Base-by-base conservation (phyloP, 2,113 vertebrate species). In the Tympanuchus pallidicinctus region DNA sequence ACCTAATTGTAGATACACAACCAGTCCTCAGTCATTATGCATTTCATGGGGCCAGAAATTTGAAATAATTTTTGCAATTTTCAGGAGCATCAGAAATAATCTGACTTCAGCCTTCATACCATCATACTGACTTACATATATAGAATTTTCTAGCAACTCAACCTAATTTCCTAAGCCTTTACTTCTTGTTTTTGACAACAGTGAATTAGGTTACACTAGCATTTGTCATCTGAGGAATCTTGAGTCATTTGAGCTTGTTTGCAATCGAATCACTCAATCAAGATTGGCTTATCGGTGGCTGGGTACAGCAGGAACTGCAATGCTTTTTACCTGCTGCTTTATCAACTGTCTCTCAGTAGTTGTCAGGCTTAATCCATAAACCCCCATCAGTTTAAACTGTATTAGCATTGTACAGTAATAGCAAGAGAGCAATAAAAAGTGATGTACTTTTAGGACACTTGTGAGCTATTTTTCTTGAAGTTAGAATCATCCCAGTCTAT, bases 401-500 rank as follows among this genome's bases (percentile, higher is more conserved):
- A 83, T 93, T 92, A 95, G 19, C 60, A 30, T 75, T 71, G 69
- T 86, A 63, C 67, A 60, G 28, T 80, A 92, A 85, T 88, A 65
- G 60, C 85, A 91, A 77, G 85, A 92, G 82, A 94, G 85, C 72
- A 77, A 57, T 94, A 64, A 89, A 47, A 69, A 83, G 79, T 38
- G 67, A 64, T 93, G 70, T 89, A 89, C 75, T 95, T 90, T 38
- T 74, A 86, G 75, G 75, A 72, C 92, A 82, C 83, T 54, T 42
- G 70, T 80, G 94, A 92, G 85, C 79, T 80, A 50, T 92, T 93
- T 94, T 93, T 92, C 89, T 89, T 91, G 42, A n/a, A 38, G 21
- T 52, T 87, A 66, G 54, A 89, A 43, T 94, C 74, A 69, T 95
- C 77, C 66, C 82, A 66, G 59, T 69, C 63, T 93, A 52, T 92